These are phyloP conservation scores for Melanocharis versteri DNA, from an alignment of 2,113 vertebrate genomes.

Conservation along the genomic window DNA sequence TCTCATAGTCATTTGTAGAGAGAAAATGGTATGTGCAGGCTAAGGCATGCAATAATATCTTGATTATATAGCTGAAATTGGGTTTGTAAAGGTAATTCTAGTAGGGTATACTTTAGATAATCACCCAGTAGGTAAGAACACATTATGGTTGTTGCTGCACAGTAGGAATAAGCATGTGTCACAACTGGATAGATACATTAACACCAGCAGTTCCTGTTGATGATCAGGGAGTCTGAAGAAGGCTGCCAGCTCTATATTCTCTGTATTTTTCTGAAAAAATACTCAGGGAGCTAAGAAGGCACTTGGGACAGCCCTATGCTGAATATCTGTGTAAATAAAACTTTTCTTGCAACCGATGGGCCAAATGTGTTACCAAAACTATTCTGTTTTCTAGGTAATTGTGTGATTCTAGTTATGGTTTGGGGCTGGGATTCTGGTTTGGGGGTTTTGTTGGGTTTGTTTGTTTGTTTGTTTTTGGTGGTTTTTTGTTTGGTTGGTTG, in stretches of 20 bases:
- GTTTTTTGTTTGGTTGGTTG: no score
- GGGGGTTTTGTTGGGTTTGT: neutral
- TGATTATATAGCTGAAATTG: neutral
- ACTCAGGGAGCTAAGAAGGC: neutral
- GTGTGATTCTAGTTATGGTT: accelerated
- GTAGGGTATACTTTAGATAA: neutral
- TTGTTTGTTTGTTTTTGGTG: neutral
- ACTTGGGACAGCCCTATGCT: neutral
- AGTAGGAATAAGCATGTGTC: neutral
- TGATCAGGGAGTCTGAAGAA: neutral
- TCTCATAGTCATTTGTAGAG: neutral
- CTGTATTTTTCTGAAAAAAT: neutral
- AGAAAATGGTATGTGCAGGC: neutral
- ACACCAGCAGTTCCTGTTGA: neutral
- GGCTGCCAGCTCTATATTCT: neutral
- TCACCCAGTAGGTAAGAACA: neutral
- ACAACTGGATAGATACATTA: neutral
- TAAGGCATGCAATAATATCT: neutral
- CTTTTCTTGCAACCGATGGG: neutral
- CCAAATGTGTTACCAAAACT: neutral
- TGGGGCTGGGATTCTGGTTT: neutral
- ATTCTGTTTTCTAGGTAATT: neutral
- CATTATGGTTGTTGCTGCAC: neutral
- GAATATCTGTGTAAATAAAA: neutral
- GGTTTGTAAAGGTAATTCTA: neutral